Conservation (phyloP, 2,888 invertebrate species). For the Aplocera efformata region DNA sequence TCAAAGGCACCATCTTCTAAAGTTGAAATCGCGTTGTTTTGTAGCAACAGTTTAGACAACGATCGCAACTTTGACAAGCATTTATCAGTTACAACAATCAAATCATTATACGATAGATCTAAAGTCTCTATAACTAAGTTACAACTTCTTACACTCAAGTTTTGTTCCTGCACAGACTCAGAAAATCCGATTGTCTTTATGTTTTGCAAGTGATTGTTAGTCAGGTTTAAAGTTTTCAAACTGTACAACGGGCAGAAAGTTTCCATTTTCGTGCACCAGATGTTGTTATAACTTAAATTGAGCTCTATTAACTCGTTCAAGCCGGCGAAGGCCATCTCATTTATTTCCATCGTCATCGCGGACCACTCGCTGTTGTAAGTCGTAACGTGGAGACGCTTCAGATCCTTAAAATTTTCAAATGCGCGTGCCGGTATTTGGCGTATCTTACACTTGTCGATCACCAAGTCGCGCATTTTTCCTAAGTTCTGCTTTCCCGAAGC, state of each 20-base stretch:
- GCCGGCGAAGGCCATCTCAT: conserved; percentile 85
- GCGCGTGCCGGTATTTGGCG: conserved; percentile 86
- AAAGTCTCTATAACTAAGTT: conserved; percentile 84
- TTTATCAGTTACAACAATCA: conserved; percentile 84
- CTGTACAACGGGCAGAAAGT: conserved; percentile 86
- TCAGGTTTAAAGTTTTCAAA: conserved; percentile 85
- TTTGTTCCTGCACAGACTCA: conserved; percentile 82
- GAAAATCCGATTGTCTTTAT: conserved; percentile 86
- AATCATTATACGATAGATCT: conserved; percentile 87
- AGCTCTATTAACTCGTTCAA: conserved; percentile 84
- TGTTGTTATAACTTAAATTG: conserved; percentile 87
- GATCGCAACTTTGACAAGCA: conserved; percentile 85
- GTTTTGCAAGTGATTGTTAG: conserved; percentile 89
- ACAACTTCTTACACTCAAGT: conserved; percentile 82
- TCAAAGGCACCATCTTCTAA: conserved; percentile 86
- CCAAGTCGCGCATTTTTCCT: conserved; percentile 84
- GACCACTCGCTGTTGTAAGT: conserved; percentile 91
- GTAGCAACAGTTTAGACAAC: conserved; percentile 84
- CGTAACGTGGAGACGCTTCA: conserved; percentile 84
- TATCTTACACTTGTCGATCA: conserved; percentile 88
- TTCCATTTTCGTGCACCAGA: conserved; percentile 87
- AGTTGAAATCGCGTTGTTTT: conserved; percentile 88
- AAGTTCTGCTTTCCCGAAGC: conserved; percentile 77
- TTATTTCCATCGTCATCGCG: conserved; percentile 86
- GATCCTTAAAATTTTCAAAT: conserved; percentile 84